Evolutionary conservation across 2,888 invertebrate species (phyloP), one percentile per base, ranked within the genome.

Genomic region (Chloroclysta siterata): DNA sequence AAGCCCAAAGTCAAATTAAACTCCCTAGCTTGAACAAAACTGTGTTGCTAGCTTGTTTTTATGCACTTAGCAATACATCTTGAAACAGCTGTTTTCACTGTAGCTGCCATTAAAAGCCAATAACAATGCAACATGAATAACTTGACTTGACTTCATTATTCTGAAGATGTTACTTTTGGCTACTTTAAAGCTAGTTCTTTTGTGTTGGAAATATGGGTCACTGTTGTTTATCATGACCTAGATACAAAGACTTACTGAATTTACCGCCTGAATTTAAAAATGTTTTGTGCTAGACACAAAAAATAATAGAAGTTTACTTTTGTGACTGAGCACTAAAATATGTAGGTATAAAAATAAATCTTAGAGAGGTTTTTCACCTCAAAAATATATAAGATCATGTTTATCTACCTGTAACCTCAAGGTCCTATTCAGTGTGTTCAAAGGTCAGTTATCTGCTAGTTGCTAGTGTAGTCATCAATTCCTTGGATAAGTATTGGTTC

Each of bases 181-280:
- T 36, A 33, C 13, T 36, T 41, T 11, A 39, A 39, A 39, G 11
- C 36, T 52, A 41, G 13, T 33, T 42, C 33, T 17, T 51, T 57
- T 58, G 51, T 58, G 15, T 52, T 51, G 11, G 2, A 13, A 52
- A 58, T 52, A 52, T 44, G 22, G 36, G 52, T 52, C 36, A 58
- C 44, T 52, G 33, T 28, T 41, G n/a, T 41, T 22, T 5, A 15
- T 41, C 46, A 22, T 41, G 22, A 41, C 41, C 41, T 53, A 22
- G 52, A 39, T 52, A 11, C 36, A 39, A 11, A 0, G 0, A 39
- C 11, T 39, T 11, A 39, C 14, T 2, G 5, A 28, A 50, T n/a
- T n/a, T 14, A 50, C 14, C 14, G 33, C 33, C 14, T 50, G n/a
- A 50, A 47, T 47, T 29, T 6, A n/a, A 28, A 17, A 17, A 17